These are phyloP conservation scores for Cynopterus sphinx DNA, from an alignment of 2,797 vertebrate species.

Conservation along the genomic window DNA sequence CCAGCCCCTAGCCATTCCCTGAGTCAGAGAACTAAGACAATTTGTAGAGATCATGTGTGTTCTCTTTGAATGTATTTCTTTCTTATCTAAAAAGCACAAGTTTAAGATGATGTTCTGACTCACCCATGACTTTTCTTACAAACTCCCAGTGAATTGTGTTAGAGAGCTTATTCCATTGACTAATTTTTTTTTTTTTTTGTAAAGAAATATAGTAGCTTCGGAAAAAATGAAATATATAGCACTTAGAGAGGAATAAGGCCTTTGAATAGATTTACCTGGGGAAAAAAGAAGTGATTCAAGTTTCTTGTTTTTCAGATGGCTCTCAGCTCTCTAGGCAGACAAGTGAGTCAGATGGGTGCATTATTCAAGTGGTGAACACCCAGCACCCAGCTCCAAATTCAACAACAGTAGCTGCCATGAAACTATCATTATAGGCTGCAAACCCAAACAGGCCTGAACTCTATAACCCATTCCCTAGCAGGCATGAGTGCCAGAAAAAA, in stretches of 20 bases:
- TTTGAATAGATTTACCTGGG: neutral
- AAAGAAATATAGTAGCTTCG: neutral
- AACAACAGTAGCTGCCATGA: neutral
- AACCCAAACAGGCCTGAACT: conserved; percentile 46
- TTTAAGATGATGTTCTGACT: neutral
- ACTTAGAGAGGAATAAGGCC: neutral
- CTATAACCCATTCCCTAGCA: neutral
- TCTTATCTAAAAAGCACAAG: neutral
- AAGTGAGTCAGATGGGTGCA: neutral
- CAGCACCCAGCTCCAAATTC: neutral
- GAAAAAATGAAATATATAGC: neutral
- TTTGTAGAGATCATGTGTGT: neutral
- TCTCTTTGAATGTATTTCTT: neutral
- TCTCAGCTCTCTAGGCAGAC: neutral
- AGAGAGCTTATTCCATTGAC: neutral
- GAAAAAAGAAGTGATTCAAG: neutral
- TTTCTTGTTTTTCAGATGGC: neutral
- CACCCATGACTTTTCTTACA: too few species aligned
- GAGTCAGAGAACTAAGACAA: neutral
- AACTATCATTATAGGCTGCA: neutral
- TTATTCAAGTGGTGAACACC: neutral
- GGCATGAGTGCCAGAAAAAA: neutral
- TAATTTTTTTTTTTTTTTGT: neutral
- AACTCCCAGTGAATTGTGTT: too few species aligned
- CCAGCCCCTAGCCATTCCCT: neutral